Base-by-base conservation (phyloP, 2,113 vertebrate genomes). In the Saimiri boliviensis region DNA sequence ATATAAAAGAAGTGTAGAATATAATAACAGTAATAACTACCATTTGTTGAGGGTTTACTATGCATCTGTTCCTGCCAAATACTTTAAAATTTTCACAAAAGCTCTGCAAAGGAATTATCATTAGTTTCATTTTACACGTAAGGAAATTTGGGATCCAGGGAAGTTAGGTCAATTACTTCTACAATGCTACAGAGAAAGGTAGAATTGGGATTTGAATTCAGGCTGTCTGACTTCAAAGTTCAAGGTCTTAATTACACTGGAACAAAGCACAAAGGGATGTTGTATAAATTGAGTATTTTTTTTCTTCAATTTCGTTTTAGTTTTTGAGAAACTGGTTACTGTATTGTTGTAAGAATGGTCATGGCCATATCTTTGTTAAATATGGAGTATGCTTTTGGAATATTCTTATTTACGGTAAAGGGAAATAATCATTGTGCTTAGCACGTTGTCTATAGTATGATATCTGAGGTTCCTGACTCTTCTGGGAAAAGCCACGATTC, bases 181-280 rank as follows among this genome's bases (percentile, higher is more conserved):
- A 63, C 60, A 32, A 13, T 63, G 60, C 60, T 32, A 32, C 60
- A 63, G 13, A 14, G 23, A 56, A 74, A 80, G 40, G 37, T 23
- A 76, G 68, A 89, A 40, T 56, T 89, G 94, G 47, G 14, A 49
- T 83, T 89, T 89, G 56, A 87, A 37, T 92, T 76, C 56, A 88
- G 76, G 21, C 30, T 87, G 40, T 91, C 37, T 70, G 23, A 82
- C 25, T 74, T 87, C 68, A 88, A 76, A 68, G 40, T 79, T 84
- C 56, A 60, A 93, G 37, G 19, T 71, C 47, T 89, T 89, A 66
- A 42, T 91, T 95, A 49, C 9, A 79, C 40, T 85, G 49, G 2
- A 12, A 71, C 49, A 71, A 71, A 71, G 27, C 79, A 89, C 60
- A n/a, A n/a, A 89, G 35, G 13, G 20, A 37, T 82, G 23, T 40